Evolutionary conservation across 2,797 vertebrate genomes (phyloP), one percentile per base, ranked within the genome.

Genomic region (Mastacembelus armatus): DNA sequence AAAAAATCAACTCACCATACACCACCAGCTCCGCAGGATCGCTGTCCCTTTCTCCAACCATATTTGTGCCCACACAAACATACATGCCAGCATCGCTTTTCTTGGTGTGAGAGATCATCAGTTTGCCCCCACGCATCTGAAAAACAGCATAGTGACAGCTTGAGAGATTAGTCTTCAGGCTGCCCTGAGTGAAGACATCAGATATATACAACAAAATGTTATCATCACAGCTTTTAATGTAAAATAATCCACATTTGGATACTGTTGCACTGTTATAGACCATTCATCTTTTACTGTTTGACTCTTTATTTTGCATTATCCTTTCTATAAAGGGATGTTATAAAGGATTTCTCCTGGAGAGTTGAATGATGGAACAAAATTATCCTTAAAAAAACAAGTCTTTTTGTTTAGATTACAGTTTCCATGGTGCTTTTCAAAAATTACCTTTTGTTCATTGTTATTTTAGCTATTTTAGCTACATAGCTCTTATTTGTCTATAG

Each of bases 71-170:
- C 43, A 99, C 96, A 61, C 98, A 99, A 2, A 95, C 96, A 11
- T 99, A 99, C 96, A 97, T 99, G 48, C 98, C 98, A 0, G 97
- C 97, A 52, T 99, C 98, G 7, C 93, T 96, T 83, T 98, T 98
- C 35, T 93, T 95, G 62, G 97, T 98, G 60, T 97, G 96, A 63
- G 96, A 97, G 81, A 99, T 98, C 95, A 98, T 97, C 87, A 99
- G 90, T 81, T 97, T 99, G 29, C 96, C 96, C 69, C 95, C 94
- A 74, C 94, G 96, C 84, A 98, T 96, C 98, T 99, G 84, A 86
- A 85, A 67, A 80, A 71, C 45, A 79, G 58, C 32, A 50, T 14
- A 44, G 36, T 7, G 33, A 65, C 49, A 38, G 19, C 47, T 59
- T 26, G 29, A 36, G 56, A 66, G 22, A 62, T 74, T 33, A 63